A percentile compares a stretch with the other conserved stretches of the same genome.
These are phyloP conservation scores for Paramormyrops kingsleyae DNA, from an alignment of 2,113 vertebrate genomes.

Conservation along the genomic window DNA sequence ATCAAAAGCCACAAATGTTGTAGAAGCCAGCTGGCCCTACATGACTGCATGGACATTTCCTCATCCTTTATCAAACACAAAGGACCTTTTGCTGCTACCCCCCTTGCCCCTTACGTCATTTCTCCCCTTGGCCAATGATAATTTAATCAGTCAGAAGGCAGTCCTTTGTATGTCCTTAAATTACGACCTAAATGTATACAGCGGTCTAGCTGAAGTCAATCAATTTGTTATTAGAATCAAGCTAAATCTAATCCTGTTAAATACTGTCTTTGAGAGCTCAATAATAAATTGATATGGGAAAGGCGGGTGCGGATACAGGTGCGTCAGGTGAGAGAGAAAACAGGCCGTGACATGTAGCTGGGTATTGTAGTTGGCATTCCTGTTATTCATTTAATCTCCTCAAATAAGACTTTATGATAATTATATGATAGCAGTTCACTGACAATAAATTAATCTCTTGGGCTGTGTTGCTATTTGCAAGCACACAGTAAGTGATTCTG, in stretches of 20 bases:
- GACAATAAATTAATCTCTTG: slow-evolving; percentile 28
- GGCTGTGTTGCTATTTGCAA: slow-evolving; percentile 21
- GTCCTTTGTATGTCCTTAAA: not conserved
- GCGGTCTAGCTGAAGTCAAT: not conserved
- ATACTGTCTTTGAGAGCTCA: not conserved
- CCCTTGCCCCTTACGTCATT: not conserved
- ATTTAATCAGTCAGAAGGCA: not conserved
- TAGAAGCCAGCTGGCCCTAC: not conserved
- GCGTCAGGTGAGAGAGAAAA: not conserved
- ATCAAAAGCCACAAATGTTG: not conserved
- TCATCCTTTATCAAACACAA: not conserved
- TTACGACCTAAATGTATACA: not conserved
- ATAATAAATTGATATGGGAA: not conserved
- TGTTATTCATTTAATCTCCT: slow-evolving; percentile 7
- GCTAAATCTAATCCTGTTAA: not conserved
- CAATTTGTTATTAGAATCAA: not conserved
- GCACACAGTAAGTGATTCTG: slow-evolving; percentile 19
- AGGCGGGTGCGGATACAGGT: not conserved
- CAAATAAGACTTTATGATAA: slow-evolving; percentile 27
- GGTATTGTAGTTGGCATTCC: slow-evolving; percentile 12
- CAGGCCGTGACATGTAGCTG: not conserved
- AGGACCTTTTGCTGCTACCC: not conserved
- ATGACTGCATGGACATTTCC: not conserved
- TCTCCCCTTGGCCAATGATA: not conserved
- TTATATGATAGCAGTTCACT: slow-evolving; percentile 21